Evolutionary conservation across 1,140 invertebrate genomes (phyloP).

Genomic region (Trigoniulus corallinus): DNA sequence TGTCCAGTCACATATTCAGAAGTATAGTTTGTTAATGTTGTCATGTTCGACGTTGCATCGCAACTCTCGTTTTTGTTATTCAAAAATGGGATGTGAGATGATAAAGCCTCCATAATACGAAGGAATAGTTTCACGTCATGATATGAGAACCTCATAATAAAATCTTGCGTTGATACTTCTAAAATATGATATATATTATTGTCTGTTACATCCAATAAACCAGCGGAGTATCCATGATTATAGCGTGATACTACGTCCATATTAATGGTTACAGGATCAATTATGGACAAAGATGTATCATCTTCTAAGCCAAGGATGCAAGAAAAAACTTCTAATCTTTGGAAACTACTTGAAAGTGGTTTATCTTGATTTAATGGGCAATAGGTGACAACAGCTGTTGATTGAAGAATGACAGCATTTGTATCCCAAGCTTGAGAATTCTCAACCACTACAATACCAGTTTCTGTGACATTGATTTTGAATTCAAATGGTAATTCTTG

Average conservation of each 20-base stretch:
- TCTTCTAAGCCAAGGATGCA: conserved; percentile 81
- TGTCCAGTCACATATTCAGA: too few species aligned
- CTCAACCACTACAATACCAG: conserved; percentile 85
- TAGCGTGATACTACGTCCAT: conserved; percentile 37
- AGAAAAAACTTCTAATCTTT: conserved; percentile 83
- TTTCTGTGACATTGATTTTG: conserved; percentile 87
- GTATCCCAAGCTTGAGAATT: conserved; percentile 71
- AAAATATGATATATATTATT: conserved; percentile 13
- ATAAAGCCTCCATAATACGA: conserved; percentile 68
- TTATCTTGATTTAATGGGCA: conserved; percentile 49
- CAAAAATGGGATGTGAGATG: too few species aligned
- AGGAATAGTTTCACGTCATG: conserved; percentile 84
- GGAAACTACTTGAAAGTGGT: conserved; percentile 68
- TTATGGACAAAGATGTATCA: conserved; percentile 87
- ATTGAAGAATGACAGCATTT: conserved; percentile 75
- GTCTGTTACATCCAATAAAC: conserved; percentile 27
- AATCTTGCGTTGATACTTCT: conserved; percentile 39
- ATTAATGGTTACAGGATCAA: conserved; percentile 75
- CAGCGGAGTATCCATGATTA: conserved; percentile 17
- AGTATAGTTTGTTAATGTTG: too few species aligned
- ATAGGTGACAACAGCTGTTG: conserved; percentile 71
- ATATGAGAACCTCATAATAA: conserved; percentile 78
- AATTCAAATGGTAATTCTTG: conserved; percentile 36
- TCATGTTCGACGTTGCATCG: too few species aligned
- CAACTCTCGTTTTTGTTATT: too few species aligned